A percentile compares a stretch with the other conserved stretches of the same genome.
Evolutionary conservation across 2,888 invertebrate genomes (phyloP).

Genomic region (Sarcophaga carnaria): DNA sequence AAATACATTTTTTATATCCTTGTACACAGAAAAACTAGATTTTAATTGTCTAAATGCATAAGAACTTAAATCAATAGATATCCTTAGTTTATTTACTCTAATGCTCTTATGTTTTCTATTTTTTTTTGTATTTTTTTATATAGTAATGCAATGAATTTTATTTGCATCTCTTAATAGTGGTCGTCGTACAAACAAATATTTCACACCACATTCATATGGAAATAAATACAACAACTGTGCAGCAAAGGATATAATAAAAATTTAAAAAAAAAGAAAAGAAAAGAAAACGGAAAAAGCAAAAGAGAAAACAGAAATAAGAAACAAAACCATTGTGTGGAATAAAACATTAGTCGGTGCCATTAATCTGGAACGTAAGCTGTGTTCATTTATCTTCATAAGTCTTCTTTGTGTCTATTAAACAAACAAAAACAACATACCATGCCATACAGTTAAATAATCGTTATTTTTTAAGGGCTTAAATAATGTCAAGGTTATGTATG

Average conservation of each 20-base stretch:
- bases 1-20: too few species aligned
- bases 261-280: constrained; percentile 20
- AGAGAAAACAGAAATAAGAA: constrained; percentile 10
- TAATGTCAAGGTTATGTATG: constrained; percentile 60
- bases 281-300: not conserved
- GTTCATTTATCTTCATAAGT: constrained; percentile 68
- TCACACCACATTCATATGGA: not conserved
- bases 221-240: not conserved
- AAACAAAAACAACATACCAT: not conserved
- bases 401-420: constrained; percentile 63
- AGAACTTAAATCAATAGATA: constrained; percentile 36
- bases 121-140: constrained; percentile 20
- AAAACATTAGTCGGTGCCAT: constrained; percentile 65
- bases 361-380: constrained; percentile 65
- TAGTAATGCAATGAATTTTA: constrained; percentile 39
- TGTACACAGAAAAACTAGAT: not conserved
- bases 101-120: not conserved
- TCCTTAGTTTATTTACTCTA: not conserved
- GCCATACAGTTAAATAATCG: constrained; percentile 54
- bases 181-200: constrained; percentile 14
- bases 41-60: constrained; percentile 46
- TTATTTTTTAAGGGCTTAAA: constrained; percentile 56
- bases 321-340: constrained; percentile 18
- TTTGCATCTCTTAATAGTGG: constrained; percentile 37
- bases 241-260: not conserved